A percentile compares a stretch with the other conserved stretches of the same genome.
These are phyloP conservation scores for Hystrix brachyura DNA, from an alignment of 2,113 vertebrate genomes.

Conservation along the genomic window DNA sequence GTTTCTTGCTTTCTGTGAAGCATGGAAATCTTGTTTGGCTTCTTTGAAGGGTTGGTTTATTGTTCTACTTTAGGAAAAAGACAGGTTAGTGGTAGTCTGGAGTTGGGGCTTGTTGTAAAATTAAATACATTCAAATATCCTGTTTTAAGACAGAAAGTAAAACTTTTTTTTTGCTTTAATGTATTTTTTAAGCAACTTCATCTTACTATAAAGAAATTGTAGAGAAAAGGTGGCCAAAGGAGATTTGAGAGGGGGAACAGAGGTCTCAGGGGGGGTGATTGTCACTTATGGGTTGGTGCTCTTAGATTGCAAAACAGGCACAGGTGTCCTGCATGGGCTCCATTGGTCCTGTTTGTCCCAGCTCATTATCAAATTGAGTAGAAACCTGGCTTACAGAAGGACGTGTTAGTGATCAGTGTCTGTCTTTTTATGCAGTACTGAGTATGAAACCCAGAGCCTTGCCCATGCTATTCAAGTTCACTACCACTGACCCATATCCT, in stretches of 20 bases:
- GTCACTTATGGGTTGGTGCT: not conserved
- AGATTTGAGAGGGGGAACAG: not conserved
- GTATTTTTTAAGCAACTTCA: not conserved
- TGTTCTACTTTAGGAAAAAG: constrained; percentile 37
- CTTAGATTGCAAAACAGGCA: not conserved
- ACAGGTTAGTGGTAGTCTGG: not conserved
- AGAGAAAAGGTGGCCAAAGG: not conserved
- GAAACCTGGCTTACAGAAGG: not conserved
- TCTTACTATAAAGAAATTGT: not conserved
- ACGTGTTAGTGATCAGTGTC: not conserved
- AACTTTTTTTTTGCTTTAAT: not conserved
- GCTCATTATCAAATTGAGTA: not conserved
- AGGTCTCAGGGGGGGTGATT: not conserved
- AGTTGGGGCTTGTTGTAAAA: not conserved
- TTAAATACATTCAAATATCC: constrained; percentile 35
- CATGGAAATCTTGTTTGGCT: constrained; percentile 63
- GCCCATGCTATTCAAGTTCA: not conserved
- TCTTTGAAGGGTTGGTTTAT: constrained; percentile 68
- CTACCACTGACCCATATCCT: not conserved
- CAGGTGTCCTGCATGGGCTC: not conserved
- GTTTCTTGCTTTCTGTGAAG: constrained; percentile 61
- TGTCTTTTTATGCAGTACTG: not conserved
- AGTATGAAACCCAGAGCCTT: not conserved
- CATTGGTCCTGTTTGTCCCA: not conserved
- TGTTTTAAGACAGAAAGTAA: constrained; percentile 46